phyloP scores from a whole-genome alignment of 2,888 invertebrate species.

The Matsumyia berberina region DNA sequence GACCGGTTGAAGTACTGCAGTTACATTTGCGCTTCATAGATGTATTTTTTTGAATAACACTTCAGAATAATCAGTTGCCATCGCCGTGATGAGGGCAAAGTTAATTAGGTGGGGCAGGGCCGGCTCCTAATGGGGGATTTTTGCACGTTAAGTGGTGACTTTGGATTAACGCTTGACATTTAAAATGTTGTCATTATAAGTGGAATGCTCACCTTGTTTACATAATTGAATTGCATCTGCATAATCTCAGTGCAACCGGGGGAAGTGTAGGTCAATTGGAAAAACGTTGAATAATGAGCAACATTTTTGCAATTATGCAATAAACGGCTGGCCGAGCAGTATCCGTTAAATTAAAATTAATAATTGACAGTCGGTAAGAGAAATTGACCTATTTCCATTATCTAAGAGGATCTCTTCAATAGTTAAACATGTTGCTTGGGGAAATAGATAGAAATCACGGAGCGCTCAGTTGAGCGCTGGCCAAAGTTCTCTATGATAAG shows the following conservation, averaged over 20 bases:
- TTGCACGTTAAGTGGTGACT: slow-evolving; percentile 67
- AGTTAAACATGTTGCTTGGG: background rate
- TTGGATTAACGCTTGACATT: slow-evolving; percentile 74
- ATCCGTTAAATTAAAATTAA: slow-evolving; percentile 34
- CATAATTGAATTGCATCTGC: slow-evolving; percentile 68
- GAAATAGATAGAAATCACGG: background rate
- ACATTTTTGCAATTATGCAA: slow-evolving; percentile 30
- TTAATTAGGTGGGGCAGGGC: slow-evolving; percentile 62
- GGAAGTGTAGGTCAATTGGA: slow-evolving; percentile 68
- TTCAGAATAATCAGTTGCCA: slow-evolving; percentile 67
- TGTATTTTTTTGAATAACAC: slow-evolving; percentile 71
- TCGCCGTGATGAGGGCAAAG: slow-evolving; percentile 35
- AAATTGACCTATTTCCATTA: slow-evolving; percentile 5
- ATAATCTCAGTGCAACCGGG: slow-evolving; percentile 28
- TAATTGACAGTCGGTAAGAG: slow-evolving; percentile 6
- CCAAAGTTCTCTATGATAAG: slow-evolving; percentile 5
- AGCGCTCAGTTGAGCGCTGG: background rate
- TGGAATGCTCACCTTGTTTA: slow-evolving; percentile 75
- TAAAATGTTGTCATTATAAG: slow-evolving; percentile 73
- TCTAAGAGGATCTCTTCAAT: background rate
- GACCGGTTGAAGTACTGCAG: slow-evolving; percentile 21
- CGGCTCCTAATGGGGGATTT: slow-evolving; percentile 49
- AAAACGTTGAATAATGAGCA: slow-evolving; percentile 43
- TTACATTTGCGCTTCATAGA: slow-evolving; percentile 42
- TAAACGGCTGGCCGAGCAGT: slow-evolving; percentile 37